Evolutionary conservation across 2,888 invertebrate species (phyloP).

Genomic region (Lissonota sp.): DNA sequence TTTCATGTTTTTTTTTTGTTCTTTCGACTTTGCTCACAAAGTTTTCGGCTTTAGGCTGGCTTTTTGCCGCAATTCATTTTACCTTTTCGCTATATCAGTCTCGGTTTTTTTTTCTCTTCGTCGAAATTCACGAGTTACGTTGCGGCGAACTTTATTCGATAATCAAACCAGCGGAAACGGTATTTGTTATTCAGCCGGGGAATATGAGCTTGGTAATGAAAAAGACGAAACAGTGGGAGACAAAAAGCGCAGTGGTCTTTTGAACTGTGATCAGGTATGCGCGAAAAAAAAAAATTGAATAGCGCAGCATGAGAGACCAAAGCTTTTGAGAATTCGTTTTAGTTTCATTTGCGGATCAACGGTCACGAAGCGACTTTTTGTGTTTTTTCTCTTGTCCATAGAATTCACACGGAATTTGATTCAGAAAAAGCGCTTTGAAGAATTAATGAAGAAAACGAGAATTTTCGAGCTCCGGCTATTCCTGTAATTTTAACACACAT

Average conservation of each 20-base stretch:
- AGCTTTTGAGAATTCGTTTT: not conserved
- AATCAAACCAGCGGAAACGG: not conserved
- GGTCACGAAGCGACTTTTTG: not conserved
- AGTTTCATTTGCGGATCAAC: not conserved
- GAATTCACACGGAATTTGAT: not conserved
- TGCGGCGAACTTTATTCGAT: not conserved
- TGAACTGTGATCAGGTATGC: not conserved
- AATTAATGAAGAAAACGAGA: not conserved
- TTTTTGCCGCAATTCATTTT: not conserved
- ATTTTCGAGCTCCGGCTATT: not conserved
- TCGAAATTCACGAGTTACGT: not conserved
- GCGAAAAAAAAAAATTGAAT: not conserved
- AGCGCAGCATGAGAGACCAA: not conserved
- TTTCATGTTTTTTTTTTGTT: slow-evolving; percentile 5
- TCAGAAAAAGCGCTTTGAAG: not conserved
- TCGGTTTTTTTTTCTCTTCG: not conserved
- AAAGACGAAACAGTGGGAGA: not conserved
- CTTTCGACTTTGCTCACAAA: not conserved
- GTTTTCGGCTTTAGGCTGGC: not conserved
- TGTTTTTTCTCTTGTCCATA: not conserved
- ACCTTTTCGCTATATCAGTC: not conserved
- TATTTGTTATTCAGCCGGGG: not conserved
- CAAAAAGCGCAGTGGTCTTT: not conserved
- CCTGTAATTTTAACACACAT: no score
- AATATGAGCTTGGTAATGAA: not conserved